These are phyloP conservation scores for Embiotoca jacksoni DNA, from an alignment of 2,113 vertebrate species.

Conservation along the genomic window DNA sequence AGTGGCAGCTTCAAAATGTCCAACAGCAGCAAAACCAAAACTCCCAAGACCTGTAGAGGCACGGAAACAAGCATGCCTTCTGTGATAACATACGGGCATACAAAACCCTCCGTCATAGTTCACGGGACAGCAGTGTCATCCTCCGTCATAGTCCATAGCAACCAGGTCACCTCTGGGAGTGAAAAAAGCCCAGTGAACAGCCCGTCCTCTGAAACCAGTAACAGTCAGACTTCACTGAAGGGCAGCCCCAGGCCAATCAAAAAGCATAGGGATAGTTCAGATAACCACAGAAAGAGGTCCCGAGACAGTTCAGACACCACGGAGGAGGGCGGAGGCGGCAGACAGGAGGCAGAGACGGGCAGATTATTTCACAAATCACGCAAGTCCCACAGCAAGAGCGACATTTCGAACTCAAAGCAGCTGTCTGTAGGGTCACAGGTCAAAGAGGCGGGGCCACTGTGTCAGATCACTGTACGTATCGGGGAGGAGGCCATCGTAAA, in stretches of 20 bases:
- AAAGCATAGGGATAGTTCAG: conserved; percentile 77
- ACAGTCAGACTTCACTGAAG: conserved; percentile 74
- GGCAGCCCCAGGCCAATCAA: conserved; percentile 77
- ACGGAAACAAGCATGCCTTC: conserved; percentile 77
- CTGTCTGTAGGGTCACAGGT: conserved; percentile 78
- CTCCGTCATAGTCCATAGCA: conserved; percentile 83
- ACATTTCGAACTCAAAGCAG: conserved; percentile 85
- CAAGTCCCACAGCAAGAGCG: conserved; percentile 82
- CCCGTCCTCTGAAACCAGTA: conserved; percentile 65
- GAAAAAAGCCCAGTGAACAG: conserved; percentile 81
- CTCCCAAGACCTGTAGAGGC: conserved; percentile 56
- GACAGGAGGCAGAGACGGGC: conserved; percentile 70
- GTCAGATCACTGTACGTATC: conserved; percentile 94
- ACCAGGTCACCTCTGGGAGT: conserved; percentile 81
- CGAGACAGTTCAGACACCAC: conserved; percentile 72
- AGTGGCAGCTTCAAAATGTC: conserved; percentile 72
- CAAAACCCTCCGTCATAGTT: conserved; percentile 91
- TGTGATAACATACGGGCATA: conserved; percentile 91
- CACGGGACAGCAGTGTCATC: conserved; percentile 84
- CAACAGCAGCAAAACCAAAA: conserved; percentile 76
- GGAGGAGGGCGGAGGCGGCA: conserved; percentile 62
- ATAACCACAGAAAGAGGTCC: conserved; percentile 71
- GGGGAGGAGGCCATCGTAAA: conserved; percentile 94
- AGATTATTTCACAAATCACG: conserved; percentile 76
- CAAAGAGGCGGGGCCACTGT: conserved; percentile 87